Evolutionary conservation across 2,113 vertebrate genomes (phyloP), one percentile per base, ranked within the genome.

Genomic region (Jaculus jaculus): DNA sequence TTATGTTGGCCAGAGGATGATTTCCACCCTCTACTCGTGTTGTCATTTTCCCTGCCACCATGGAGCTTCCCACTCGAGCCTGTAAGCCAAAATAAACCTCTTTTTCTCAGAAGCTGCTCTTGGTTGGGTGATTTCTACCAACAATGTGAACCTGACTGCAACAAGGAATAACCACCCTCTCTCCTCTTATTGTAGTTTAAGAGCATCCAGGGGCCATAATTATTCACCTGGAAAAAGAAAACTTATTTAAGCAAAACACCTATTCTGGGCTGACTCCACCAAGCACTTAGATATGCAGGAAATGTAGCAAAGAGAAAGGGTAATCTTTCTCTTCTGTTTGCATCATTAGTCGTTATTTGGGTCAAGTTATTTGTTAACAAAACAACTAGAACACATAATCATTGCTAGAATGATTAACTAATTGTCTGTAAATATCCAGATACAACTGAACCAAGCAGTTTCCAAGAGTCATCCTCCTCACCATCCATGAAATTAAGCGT

Each of bases 301-400:
- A 77, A 81, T 24, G 11, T 28, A 28, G 3, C 34, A 37, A 21
- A 54, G 21, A 63, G 7, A 32, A 10, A 34, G 28, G 0, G 32
- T 12, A 12, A 73, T 75, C 12, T 18, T 15, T 63, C 26, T 84
- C 30, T 32, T 84, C n/a, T 28, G 65, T 34, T 60, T n/a, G 7
- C 3, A 54, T 75, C 30, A 11, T 68, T 32, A 74, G 51, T 18
- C 2, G 12, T 87, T 26, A 58, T n/a, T 92, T 58, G 5, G 21
- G 51, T 81, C 66, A 91, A 91, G n/a, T 66, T 65, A 60, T n/a
- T 72, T 92, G 23, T 30, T 93, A 21, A 4, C 37, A 82, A 91
- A 74, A 89, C 4, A 86, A 75, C 15, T 80, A 69, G 60, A 71
- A 68, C 26, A 81, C 79, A 74, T 69, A 74, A 58, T 68, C 21